Evolutionary conservation across 2,888 invertebrate species (phyloP), one percentile per base, ranked within the genome.

Genomic region (Autographa gamma): DNA sequence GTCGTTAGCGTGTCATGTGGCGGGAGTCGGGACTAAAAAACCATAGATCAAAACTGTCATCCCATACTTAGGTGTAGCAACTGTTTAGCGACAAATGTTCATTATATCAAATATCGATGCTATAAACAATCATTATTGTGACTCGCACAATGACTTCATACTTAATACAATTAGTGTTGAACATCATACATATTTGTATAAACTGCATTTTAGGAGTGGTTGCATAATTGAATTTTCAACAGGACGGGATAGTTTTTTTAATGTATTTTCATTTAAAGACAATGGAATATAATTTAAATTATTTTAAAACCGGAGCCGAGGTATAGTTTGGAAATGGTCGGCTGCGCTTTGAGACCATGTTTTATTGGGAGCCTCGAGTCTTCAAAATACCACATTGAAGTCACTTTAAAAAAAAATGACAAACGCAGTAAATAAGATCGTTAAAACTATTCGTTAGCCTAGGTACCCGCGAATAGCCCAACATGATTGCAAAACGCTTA

Each of bases 41-140:
- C 54, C 19, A 56, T 56, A 13, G 25, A 56, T 56, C 54, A 56
- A 19, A 56, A 56, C 54, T 56, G 54, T 56, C 54, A 56, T 56
- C 19, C 54, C 54, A 56, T 56, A 56, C 54, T 56, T 56, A 56
- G 54, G 11, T 25, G 54, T 56, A 56, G 11, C 19, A 56, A 19
- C 19, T 56, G 54, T 19, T n/a, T 56, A 25, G 13, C 25, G 54
- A 56, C 54, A 56, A 56, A 25, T 56, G 54, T 25, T 56, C 54
- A 56, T 56, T 56, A 56, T 56, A 19, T 25, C 25, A 25, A 56
- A 25, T 56, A 19, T 54, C 54, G 19, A 19, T 18, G 54, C 13
- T 18, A 54, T 11, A 54, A 54, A 54, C 19, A 16, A 48, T 48
- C 48, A 8, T 48, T 48, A n/a, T n/a, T 9, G 54, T 19, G 19